phyloP scores from a whole-genome alignment of 2,797 vertebrate species.

The Microtus obscurus region DNA sequence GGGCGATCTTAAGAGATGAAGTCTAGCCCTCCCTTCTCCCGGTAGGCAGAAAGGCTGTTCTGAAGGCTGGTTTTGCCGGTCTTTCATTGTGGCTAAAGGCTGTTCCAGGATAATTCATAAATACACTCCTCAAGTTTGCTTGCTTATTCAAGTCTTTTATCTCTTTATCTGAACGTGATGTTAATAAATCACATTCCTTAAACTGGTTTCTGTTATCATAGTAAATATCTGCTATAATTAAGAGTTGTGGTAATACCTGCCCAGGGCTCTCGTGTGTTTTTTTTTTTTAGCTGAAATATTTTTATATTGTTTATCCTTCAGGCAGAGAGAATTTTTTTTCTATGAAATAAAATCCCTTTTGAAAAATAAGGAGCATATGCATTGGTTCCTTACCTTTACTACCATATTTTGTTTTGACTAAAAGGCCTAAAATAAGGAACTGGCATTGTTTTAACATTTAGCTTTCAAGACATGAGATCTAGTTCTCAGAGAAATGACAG shows the following conservation, averaged over 20 bases:
- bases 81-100: slow-evolving; percentile 52
- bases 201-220: slow-evolving; percentile 73
- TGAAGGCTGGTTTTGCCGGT: slow-evolving; percentile 72
- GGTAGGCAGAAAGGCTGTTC: slow-evolving; percentile 50
- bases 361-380: slow-evolving; percentile 28
- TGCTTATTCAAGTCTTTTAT: slow-evolving; percentile 68
- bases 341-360: slow-evolving; percentile 61
- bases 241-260: slow-evolving; percentile 59
- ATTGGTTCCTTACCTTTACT: slow-evolving; percentile 61
- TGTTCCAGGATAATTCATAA: slow-evolving; percentile 49
- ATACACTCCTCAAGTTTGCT: slow-evolving; percentile 33
- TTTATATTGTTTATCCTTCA: slow-evolving; percentile 65
- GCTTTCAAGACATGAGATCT: slow-evolving; percentile 58
- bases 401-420: slow-evolving; percentile 33
- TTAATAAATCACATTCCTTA: slow-evolving; percentile 75
- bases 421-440: slow-evolving; percentile 58
- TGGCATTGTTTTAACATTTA: slow-evolving; percentile 51
- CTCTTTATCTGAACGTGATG: slow-evolving; percentile 70
- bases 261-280: slow-evolving; percentile 10
- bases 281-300: slow-evolving; percentile 68
- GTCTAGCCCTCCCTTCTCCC: slow-evolving; percentile 7
- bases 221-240: slow-evolving; percentile 73
- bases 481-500: slow-evolving; percentile 13
- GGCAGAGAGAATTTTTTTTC: slow-evolving; percentile 55
- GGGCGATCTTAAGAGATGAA: background rate